A percentile compares a stretch with the other conserved stretches of the same genome.
These are phyloP conservation scores for Champsocephalus gunnari DNA, from an alignment of 2,797 vertebrate genomes.

Conservation along the genomic window DNA sequence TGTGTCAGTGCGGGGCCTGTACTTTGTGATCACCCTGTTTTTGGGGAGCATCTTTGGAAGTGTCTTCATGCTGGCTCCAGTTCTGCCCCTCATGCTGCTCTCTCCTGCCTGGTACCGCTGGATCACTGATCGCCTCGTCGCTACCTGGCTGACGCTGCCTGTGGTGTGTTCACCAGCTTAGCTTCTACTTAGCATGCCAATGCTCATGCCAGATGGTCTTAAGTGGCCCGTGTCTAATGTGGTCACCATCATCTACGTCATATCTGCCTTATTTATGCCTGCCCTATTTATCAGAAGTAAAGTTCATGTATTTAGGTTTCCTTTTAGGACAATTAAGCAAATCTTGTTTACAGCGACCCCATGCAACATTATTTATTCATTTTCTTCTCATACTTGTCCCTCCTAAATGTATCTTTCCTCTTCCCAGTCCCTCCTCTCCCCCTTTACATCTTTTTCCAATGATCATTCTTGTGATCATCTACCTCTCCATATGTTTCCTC, in stretches of 20 bases:
- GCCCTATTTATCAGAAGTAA: conserved; percentile 21
- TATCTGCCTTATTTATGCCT: conserved; percentile 16
- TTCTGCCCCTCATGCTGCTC: conserved; percentile 94
- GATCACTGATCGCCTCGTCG: conserved; percentile 93
- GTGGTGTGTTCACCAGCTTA: conserved; percentile 87
- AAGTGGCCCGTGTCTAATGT: conserved; percentile 20
- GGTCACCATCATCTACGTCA: conserved; percentile 13
- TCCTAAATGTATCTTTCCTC: conserved; percentile 19
- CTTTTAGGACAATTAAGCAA: conserved; percentile 23
- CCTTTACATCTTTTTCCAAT: conserved; percentile 39
- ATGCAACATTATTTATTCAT: conserved; percentile 29
- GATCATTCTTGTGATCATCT: conserved; percentile 7
- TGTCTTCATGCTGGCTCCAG: conserved; percentile 94
- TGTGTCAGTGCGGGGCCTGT: conserved; percentile 93
- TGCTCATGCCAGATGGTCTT: conserved; percentile 30
- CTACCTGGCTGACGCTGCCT: conserved; percentile 96
- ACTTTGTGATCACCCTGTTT: conserved; percentile 93
- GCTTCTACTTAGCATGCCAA: conserved; percentile 33
- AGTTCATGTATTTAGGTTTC: conserved; percentile 35
- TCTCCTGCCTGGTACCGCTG: conserved; percentile 96
- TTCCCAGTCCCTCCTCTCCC: conserved; percentile 33
- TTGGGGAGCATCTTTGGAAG: conserved; percentile 96
- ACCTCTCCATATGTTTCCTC: neutral
- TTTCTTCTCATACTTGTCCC: conserved; percentile 26
- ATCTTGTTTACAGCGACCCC: conserved; percentile 38